A percentile compares a stretch with the other conserved stretches of the same genome.
Conservation (phyloP, 2,888 invertebrate species). For the Belgica antarctica region DNA sequence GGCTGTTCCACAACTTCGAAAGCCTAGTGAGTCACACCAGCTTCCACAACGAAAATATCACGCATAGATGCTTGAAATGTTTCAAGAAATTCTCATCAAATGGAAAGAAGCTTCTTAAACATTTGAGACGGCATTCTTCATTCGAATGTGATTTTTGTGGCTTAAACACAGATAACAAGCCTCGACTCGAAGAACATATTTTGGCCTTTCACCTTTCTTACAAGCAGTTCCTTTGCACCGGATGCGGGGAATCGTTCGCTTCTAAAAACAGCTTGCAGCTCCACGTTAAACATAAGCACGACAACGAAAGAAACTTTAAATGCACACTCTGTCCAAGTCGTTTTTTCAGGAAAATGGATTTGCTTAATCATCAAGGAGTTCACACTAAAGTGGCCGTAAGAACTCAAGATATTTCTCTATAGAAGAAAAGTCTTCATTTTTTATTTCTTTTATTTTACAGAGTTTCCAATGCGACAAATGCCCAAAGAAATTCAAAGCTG, state of each 20-base stretch:
- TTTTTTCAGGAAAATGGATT: neutral
- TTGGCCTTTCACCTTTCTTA: neutral
- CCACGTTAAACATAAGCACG: neutral
- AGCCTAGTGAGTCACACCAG: neutral
- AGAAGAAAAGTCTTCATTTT: neutral
- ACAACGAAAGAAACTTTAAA: neutral
- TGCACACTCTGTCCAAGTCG: neutral
- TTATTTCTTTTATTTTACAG: slow-evolving; percentile 1
- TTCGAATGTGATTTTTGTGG: neutral
- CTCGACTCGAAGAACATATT: neutral
- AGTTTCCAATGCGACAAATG: neutral
- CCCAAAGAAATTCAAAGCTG: slow-evolving; percentile 1
- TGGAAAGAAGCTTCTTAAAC: neutral
- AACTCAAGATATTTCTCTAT: too few species aligned
- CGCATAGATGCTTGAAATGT: neutral
- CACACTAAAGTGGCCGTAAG: neutral
- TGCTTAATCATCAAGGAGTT: slow-evolving; percentile 5
- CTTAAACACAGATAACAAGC: neutral
- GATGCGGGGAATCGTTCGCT: neutral
- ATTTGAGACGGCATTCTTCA: neutral
- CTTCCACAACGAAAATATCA: neutral
- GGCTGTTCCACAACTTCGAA: neutral
- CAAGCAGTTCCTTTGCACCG: neutral
- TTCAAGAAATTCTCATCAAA: neutral
- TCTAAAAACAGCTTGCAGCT: neutral